Base-by-base conservation (phyloP, 2,113 vertebrate species). In the Aegotheles bennettii region DNA sequence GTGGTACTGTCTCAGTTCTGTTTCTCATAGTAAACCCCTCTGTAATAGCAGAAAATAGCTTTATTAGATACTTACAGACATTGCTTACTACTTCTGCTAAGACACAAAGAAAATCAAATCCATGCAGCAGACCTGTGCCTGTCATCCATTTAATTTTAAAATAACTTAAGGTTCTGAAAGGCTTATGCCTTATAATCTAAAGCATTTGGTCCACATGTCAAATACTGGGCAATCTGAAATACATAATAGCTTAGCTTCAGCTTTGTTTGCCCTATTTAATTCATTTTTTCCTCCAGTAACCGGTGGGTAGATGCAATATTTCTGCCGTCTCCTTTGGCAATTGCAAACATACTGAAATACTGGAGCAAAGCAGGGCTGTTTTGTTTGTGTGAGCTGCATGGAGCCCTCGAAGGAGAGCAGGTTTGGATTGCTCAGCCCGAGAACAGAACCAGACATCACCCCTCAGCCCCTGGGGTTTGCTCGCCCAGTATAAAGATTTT, bases 101-200 rank as follows among this genome's bases (percentile, higher is more conserved):
- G 64, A 93, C 56, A 69, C 82, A 93, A 84, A 94, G 89, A 95
- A 85, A 95, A 97, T 89, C 68, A 96, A 82, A 94, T 84, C 73
- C 94, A 74, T 56, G 64, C 93, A 93, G 84, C 90, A 89, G 91
- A 89, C 71, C 89, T 69, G 71, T 83, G 91, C 65, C 91, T 80
- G 87, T 84, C 93, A 96, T 89, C 74, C 89, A 90, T 93, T 91
- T 94, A 82, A 85, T 95, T 97, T 96, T 91, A 86, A 83, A 95
- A 96, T 95, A 97, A 96, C 90, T 93, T 92, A 74, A 93, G 77
- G 85, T 97, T 96, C 95, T 93, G 91, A 94, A 97, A 88, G 88
- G 90, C 83, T 89, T 97, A 96, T 77, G 64, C 82, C 42, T 94
- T 83, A 95, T 96, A 96, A 97, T 90, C 90, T 97, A 93, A 97